Evolutionary conservation across 2,113 vertebrate genomes (phyloP).

Genomic region (Urocynchramus pylzowi): DNA sequence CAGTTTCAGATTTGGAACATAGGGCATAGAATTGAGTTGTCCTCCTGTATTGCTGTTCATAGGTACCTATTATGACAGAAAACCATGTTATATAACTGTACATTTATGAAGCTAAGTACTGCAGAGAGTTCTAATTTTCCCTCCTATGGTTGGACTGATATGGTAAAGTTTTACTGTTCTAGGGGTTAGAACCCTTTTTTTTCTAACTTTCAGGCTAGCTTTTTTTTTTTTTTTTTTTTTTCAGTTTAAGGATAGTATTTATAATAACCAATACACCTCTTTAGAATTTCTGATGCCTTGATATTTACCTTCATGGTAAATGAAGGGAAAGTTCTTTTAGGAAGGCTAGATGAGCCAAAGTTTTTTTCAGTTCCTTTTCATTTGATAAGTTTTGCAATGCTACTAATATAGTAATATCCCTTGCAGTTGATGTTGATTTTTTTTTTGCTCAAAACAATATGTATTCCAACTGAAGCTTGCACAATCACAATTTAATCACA

Average conservation of each 20-base stretch:
- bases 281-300: neutral
- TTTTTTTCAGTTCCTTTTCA: neutral
- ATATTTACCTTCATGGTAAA: neutral
- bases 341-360: neutral
- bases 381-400: neutral
- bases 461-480: neutral
- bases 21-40: neutral
- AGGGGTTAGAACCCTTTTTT: neutral
- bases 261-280: rapidly evolving
- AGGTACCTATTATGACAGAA: neutral
- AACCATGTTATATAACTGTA: neutral
- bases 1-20: neutral
- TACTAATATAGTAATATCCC: neutral
- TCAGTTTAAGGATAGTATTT: neutral
- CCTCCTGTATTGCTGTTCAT: neutral
- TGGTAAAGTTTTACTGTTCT: neutral
- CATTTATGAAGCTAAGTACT: neutral
- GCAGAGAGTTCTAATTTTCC: neutral
- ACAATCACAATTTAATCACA: neutral
- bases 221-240: neutral
- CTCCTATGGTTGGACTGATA: neutral
- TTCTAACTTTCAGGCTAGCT: neutral
- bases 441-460: neutral
- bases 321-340: neutral
- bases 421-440: neutral